These are phyloP conservation scores for Heliconius nattereri DNA, from an alignment of 1,140 invertebrate genomes.

Conservation along the genomic window DNA sequence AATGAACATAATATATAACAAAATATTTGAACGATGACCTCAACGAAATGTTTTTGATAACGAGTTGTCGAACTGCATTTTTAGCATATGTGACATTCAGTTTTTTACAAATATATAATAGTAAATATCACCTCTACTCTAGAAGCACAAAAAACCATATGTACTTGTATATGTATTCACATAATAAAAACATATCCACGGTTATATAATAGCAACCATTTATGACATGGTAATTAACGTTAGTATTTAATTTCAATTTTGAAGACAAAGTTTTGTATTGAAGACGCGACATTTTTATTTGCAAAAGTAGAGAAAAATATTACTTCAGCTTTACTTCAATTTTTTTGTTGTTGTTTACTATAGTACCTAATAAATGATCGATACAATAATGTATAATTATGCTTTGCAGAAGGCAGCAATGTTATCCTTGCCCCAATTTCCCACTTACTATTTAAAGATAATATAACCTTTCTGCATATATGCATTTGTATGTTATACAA, in stretches of 20 bases:
- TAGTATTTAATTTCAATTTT: background rate
- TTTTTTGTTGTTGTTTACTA: too few species aligned
- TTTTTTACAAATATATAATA: background rate
- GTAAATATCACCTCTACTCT: background rate
- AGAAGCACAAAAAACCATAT: too few species aligned
- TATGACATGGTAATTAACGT: background rate
- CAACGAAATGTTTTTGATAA: background rate
- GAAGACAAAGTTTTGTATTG: background rate
- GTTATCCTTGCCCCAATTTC: too few species aligned
- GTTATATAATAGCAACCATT: background rate
- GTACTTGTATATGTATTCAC: background rate
- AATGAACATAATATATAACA: background rate
- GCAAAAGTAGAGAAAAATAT: too few species aligned
- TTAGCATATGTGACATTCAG: background rate
- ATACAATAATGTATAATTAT: too few species aligned
- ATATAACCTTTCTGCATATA: too few species aligned
- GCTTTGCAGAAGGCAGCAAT: too few species aligned
- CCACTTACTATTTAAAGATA: too few species aligned
- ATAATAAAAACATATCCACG: background rate
- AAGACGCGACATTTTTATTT: background rate
- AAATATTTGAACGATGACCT: background rate
- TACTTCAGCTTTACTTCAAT: too few species aligned
- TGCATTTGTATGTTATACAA: too few species aligned
- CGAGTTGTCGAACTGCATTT: conserved; percentile 1
- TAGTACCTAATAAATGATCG: too few species aligned